Conservation (phyloP, 2,888 invertebrate species). For the Laspeyria flexula region DNA sequence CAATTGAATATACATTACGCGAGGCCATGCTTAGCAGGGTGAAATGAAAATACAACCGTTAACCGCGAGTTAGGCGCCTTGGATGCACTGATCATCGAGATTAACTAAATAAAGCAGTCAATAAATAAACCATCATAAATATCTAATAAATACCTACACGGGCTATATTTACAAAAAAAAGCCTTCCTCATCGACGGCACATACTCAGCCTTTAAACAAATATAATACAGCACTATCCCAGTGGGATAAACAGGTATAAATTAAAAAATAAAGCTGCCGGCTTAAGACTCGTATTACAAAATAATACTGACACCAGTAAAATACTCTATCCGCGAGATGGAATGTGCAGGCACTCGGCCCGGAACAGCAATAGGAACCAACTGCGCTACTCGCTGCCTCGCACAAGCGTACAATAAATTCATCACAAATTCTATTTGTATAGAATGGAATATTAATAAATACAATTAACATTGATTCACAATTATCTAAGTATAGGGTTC, state of each 20-base stretch:
- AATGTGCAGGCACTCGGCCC: conserved; percentile 75
- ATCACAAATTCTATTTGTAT: conserved; percentile 77
- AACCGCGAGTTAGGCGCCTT: conserved; percentile 73
- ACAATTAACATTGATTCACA: conserved; percentile 80
- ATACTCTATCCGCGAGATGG: conserved; percentile 79
- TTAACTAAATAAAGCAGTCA: conserved; percentile 86
- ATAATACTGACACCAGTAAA: conserved; percentile 85
- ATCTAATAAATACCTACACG: conserved; percentile 86
- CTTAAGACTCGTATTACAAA: conserved; percentile 84
- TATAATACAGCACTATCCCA: conserved; percentile 85
- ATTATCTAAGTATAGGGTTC: conserved; percentile 59
- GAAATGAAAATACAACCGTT: conserved; percentile 80
- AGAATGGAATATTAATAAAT: conserved; percentile 78
- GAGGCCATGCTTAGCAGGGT: conserved; percentile 83
- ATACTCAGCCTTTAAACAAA: conserved; percentile 82
- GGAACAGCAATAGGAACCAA: conserved; percentile 69
- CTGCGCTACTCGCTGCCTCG: conserved; percentile 70
- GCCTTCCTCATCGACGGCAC: conserved; percentile 78
- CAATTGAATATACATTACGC: conserved; percentile 73
- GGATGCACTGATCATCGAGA: conserved; percentile 69
- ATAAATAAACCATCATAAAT: conserved; percentile 87
- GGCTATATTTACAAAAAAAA: conserved; percentile 85
- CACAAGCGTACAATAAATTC: conserved; percentile 66
- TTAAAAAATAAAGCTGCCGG: conserved; percentile 85
- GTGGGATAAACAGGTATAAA: conserved; percentile 83